phyloP scores from a whole-genome alignment of 1,140 invertebrate species.

The Drosophila pruinosa region DNA sequence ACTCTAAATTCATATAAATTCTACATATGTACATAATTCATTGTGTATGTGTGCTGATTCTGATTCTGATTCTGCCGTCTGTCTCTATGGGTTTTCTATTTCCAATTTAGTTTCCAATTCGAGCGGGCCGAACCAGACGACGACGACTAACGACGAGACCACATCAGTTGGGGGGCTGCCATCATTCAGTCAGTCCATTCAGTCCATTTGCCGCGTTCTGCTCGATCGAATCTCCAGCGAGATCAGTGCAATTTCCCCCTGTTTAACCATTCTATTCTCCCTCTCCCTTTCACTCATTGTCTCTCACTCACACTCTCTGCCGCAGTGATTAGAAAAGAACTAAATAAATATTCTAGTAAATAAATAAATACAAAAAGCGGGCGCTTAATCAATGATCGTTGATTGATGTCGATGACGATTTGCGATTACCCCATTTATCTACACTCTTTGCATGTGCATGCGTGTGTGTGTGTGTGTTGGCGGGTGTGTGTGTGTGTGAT shows the following conservation, averaged over 20 bases:
- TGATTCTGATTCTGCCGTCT: slow-evolving; percentile 23
- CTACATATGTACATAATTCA: too few relatives aligned
- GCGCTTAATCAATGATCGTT: slow-evolving; percentile 4
- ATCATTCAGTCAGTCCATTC: slow-evolving; percentile 11
- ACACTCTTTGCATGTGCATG: background rate
- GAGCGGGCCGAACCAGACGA: slow-evolving; percentile 29
- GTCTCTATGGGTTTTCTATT: slow-evolving; percentile 64
- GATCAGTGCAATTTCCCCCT: background rate
- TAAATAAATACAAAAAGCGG: background rate
- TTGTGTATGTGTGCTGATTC: background rate
- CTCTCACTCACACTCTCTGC: background rate
- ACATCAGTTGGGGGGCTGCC: background rate
- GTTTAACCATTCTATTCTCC: too few relatives aligned
- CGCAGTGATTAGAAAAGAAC: background rate
- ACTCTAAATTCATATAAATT: background rate
- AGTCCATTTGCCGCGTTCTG: slow-evolving; percentile 32
- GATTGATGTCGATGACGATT: slow-evolving; percentile 24
- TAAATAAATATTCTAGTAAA: background rate
- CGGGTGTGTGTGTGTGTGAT: slow-evolving; percentile 8
- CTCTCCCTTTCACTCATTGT: background rate
- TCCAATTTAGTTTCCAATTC: slow-evolving; percentile 56
- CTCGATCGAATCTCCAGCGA: slow-evolving; percentile 11
- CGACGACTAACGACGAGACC: background rate
- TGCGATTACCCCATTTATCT: slow-evolving; percentile 14
- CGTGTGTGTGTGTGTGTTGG: background rate